A percentile compares a stretch with the other conserved stretches of the same genome.
Evolutionary conservation across 2,113 vertebrate species (phyloP).

Genomic region (Zootoca vivipara): DNA sequence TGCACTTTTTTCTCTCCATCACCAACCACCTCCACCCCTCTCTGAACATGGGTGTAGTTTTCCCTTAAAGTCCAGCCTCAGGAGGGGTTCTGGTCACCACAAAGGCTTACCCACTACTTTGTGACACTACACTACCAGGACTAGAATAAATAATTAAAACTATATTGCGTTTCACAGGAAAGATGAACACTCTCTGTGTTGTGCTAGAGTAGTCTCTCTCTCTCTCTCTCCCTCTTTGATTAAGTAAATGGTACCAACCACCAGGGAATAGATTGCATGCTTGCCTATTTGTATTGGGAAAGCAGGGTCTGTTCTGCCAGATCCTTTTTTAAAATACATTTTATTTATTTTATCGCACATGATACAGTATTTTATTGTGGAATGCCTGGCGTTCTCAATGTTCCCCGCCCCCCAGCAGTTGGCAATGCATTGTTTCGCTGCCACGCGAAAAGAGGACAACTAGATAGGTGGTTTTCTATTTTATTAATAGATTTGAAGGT

Average conservation of each 20-base stretch:
- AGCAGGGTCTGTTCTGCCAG: not conserved
- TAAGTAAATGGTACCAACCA: not conserved
- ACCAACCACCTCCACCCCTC: not conserved
- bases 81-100: not conserved
- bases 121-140: not conserved
- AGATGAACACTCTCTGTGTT: not conserved
- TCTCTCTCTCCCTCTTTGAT: not conserved
- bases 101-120: not conserved
- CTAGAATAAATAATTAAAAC: not conserved
- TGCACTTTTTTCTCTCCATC: not conserved
- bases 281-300: not conserved
- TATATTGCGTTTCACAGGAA: not conserved
- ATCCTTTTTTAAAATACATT: not conserved
- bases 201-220: not conserved
- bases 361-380: constrained; percentile 25
- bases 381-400: constrained; percentile 20
- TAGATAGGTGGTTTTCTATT: constrained; percentile 60
- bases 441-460: constrained; percentile 51
- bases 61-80: not conserved
- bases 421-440: constrained; percentile 29
- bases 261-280: not conserved
- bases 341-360: constrained; percentile 5
- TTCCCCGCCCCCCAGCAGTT: constrained; percentile 21
- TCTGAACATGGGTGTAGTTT: not conserved
- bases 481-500: constrained; percentile 69